Conservation (phyloP, 1,140 invertebrate genomes). For the Anoplolepis gracilipes region DNA sequence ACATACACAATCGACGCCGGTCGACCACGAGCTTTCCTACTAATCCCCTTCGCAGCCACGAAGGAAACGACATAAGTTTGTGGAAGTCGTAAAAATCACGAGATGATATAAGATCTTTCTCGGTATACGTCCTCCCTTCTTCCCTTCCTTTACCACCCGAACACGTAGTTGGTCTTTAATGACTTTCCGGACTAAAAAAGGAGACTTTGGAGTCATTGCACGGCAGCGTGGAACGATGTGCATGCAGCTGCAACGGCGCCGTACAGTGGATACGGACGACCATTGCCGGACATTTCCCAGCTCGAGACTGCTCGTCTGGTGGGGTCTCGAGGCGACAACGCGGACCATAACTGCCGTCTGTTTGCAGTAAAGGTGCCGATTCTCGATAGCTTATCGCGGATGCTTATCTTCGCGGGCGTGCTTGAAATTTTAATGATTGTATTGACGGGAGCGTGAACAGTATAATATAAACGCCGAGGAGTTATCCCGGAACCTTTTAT, state of each 20-base stretch:
- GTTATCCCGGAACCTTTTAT: not conserved
- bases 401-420: constrained; percentile 21
- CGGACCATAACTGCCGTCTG: constrained; percentile 26
- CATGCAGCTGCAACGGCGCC: constrained; percentile 3
- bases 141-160: not conserved
- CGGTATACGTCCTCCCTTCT: not conserved
- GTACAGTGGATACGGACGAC: not conserved
- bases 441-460: not conserved
- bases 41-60: constrained; percentile 26
- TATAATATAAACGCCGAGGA: not conserved
- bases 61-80: constrained; percentile 60
- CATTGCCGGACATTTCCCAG: constrained; percentile 3
- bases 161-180: constrained; percentile 54
- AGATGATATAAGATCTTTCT: constrained; percentile 58
- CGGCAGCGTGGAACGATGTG: constrained; percentile 20
- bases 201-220: constrained; percentile 56
- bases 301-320: constrained; percentile 1
- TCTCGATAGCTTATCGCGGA: not conserved
- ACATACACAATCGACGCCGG: constrained; percentile 29
- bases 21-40: constrained; percentile 46
- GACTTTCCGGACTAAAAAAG: constrained; percentile 53
- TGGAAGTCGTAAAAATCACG: constrained; percentile 59
- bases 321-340: not conserved
- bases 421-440: constrained; percentile 29
- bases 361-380: constrained; percentile 26